These are phyloP conservation scores for Patiria miniata DNA, from an alignment of 35 echinoderm and acorn worm species.

Conservation along the genomic window DNA sequence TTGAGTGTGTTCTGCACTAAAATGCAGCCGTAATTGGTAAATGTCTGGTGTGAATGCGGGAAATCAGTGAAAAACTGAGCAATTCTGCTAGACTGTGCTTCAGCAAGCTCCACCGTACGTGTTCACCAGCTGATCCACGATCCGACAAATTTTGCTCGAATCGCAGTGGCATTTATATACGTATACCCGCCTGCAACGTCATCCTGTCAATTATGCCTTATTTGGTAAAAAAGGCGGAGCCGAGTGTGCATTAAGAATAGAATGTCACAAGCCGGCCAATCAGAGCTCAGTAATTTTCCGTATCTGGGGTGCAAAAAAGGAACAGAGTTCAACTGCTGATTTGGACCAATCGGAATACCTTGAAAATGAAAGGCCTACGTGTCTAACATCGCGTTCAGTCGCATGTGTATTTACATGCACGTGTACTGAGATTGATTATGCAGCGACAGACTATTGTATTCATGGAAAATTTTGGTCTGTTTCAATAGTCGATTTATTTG, in stretches of 20 bases:
- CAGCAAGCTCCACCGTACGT: not conserved
- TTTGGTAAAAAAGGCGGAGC: slow-evolving; percentile 35
- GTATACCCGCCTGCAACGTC: not conserved
- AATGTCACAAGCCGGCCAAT: slow-evolving; percentile 6
- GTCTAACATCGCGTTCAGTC: not conserved
- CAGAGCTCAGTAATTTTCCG: not conserved
- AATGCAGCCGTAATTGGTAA: not conserved
- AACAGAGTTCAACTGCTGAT: not conserved
- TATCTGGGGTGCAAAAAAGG: not conserved
- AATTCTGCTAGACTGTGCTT: not conserved
- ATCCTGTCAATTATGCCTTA: slow-evolving; percentile 40
- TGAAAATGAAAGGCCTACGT: slow-evolving; percentile 8
- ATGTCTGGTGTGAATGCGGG: not conserved
- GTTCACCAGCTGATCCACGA: not conserved
- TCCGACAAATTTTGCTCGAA: not conserved
- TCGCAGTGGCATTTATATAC: not conserved
- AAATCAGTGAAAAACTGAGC: not conserved
- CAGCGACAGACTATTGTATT: too few species aligned
- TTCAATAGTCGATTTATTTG: too few species aligned
- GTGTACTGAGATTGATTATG: too few species aligned
- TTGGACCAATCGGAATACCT: not conserved
- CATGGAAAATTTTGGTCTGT: too few species aligned
- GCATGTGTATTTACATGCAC: too few species aligned
- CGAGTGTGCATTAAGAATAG: not conserved
- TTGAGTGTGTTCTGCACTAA: not conserved